A percentile compares a stretch with the other conserved stretches of the same genome.
These are phyloP conservation scores for Drosophila pseudotakahashii DNA, from an alignment of 2,888 invertebrate genomes.

Conservation along the genomic window DNA sequence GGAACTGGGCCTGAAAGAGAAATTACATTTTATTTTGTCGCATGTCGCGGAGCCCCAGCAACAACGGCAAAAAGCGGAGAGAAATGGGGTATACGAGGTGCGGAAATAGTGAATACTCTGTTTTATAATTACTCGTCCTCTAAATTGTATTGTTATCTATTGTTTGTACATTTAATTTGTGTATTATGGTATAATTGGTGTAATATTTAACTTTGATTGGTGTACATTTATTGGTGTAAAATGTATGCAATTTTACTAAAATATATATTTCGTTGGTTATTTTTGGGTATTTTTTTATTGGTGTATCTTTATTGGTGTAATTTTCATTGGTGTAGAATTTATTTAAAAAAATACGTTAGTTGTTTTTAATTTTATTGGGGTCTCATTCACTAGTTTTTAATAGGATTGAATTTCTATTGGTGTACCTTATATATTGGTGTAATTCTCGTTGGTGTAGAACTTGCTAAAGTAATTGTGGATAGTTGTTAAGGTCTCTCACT, in stretches of 20 bases:
- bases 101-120: neutral
- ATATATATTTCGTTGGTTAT: no score
- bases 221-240: neutral
- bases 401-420: no score
- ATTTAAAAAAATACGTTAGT: no score
- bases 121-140: neutral
- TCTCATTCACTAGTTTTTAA: no score
- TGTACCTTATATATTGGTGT: neutral
- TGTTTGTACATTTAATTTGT: neutral
- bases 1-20: constrained; percentile 40
- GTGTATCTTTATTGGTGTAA: neutral
- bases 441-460: neutral
- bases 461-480: no score
- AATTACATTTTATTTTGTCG: constrained; percentile 47
- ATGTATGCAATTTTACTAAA: no score
- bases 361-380: no score
- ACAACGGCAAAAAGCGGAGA: neutral
- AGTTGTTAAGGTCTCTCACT: no score
- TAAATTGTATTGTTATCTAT: neutral
- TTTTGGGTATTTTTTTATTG: no score
- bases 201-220: neutral
- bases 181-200: neutral
- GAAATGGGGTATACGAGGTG: neutral
- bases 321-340: neutral
- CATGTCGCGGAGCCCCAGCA: constrained; percentile 36